Conservation (phyloP, 2,113 vertebrate species). For the Carassius carassius region DNA sequence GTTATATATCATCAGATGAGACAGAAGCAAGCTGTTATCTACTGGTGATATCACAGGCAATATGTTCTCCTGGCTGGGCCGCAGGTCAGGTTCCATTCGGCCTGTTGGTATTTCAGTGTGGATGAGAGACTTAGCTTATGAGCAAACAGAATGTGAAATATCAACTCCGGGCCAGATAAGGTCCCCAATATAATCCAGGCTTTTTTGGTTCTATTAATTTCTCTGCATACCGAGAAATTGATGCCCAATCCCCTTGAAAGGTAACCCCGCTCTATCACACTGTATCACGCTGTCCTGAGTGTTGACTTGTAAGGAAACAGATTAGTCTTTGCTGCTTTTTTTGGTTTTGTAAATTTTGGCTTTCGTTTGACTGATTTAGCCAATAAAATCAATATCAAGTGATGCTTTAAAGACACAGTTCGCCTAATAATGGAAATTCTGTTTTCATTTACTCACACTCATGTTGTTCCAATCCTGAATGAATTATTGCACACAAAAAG, state of each 20-base stretch:
- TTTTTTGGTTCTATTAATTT: constrained; percentile 33
- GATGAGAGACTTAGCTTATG: constrained; percentile 57
- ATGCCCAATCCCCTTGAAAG: constrained; percentile 39
- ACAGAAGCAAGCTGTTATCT: constrained; percentile 48
- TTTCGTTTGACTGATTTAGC: neutral
- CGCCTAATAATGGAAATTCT: neutral
- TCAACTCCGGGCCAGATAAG: constrained; percentile 58
- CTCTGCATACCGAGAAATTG: neutral
- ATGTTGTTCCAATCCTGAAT: neutral
- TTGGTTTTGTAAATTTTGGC: neutral
- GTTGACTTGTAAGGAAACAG: neutral
- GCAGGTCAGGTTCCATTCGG: constrained; percentile 48
- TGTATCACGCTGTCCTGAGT: constrained; percentile 11
- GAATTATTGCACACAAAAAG: neutral
- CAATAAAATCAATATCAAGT: neutral
- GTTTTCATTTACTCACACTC: neutral
- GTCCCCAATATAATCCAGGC: constrained; percentile 4
- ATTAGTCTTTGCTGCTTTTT: neutral
- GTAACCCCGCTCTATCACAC: constrained; percentile 25
- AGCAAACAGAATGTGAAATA: constrained; percentile 56
- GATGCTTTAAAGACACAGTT: neutral
- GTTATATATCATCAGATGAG: constrained; percentile 49
- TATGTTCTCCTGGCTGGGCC: constrained; percentile 60
- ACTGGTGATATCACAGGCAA: constrained; percentile 53
- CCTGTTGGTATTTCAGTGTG: constrained; percentile 61